Percentiles rank a stretch among this genome's conserved stretches.
phyloP scores from a whole-genome alignment of 2,797 vertebrate species.

The Enoplosus armatus region DNA sequence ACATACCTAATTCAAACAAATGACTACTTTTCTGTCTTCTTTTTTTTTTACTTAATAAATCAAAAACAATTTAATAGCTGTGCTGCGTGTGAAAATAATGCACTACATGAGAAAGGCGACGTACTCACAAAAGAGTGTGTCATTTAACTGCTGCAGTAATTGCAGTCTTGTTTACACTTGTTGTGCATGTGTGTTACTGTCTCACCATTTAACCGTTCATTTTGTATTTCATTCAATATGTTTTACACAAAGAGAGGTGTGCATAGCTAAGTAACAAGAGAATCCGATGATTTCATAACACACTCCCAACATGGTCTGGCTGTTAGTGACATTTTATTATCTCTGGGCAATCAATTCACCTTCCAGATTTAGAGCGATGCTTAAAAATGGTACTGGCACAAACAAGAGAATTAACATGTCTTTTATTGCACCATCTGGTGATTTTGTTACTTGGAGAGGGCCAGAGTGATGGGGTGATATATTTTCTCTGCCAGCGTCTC shows the following conservation, averaged over 20 bases:
- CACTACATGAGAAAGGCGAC: not conserved
- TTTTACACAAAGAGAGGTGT: not conserved
- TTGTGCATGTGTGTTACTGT: not conserved
- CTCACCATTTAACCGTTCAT: not conserved
- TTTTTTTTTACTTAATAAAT: slow-evolving; percentile 12
- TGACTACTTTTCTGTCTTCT: not conserved
- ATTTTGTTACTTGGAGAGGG: slow-evolving; percentile 71
- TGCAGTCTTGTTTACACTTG: not conserved
- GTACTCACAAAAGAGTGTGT: not conserved
- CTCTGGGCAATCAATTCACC: slow-evolving; percentile 46
- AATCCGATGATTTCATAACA: slow-evolving; percentile 8
- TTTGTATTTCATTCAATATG: not conserved
- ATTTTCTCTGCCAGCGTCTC: slow-evolving; percentile 53
- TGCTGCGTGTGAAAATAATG: slow-evolving; percentile 8
- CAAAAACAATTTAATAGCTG: slow-evolving; percentile 9
- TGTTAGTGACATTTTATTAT: slow-evolving; percentile 48
- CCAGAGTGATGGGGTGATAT: slow-evolving; percentile 50
- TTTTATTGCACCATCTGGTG: slow-evolving; percentile 83
- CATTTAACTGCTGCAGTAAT: not conserved
- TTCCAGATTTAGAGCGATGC: slow-evolving; percentile 62
- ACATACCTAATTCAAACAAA: slow-evolving; percentile 1
- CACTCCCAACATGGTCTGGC: not conserved
- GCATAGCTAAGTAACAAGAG: slow-evolving; percentile 10
- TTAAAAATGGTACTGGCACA: slow-evolving; percentile 63
- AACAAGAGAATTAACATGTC: slow-evolving; percentile 57